Evolutionary conservation across 2,797 vertebrate genomes (phyloP).

Genomic region (Allobates femoralis): DNA sequence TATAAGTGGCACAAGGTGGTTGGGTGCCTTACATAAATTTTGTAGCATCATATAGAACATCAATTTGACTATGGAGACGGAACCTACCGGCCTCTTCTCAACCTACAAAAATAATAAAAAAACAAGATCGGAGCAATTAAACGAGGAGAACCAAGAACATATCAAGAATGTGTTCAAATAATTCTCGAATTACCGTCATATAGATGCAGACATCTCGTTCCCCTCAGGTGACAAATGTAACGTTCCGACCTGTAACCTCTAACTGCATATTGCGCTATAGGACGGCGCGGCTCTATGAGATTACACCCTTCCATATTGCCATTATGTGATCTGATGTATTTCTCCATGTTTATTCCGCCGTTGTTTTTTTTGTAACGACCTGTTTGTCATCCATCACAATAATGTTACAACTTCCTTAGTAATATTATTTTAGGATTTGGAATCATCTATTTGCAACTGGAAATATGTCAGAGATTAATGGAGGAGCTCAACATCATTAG

Average conservation of each 20-base stretch:
- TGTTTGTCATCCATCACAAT: slow-evolving; percentile 60
- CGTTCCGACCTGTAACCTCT: slow-evolving; percentile 8
- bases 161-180: neutral
- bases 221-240: slow-evolving; percentile 15
- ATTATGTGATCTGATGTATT: slow-evolving; percentile 52
- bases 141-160: neutral
- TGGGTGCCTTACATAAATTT: too few species aligned
- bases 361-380: slow-evolving; percentile 54
- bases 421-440: slow-evolving; percentile 62
- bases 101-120: neutral
- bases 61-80: too few species aligned
- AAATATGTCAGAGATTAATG: slow-evolving; percentile 65
- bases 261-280: slow-evolving; percentile 16
- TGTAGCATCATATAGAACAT: too few species aligned
- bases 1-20: too few species aligned
- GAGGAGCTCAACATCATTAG: slow-evolving; percentile 54
- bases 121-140: neutral
- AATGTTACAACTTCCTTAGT: slow-evolving; percentile 61
- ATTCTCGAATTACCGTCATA: neutral
- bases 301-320: slow-evolving; percentile 25
- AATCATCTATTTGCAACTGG: slow-evolving; percentile 61
- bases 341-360: slow-evolving; percentile 40
- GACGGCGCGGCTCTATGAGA: neutral
- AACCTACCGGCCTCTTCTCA: neutral
- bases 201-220: neutral